Conservation (phyloP, 2,888 invertebrate genomes). For the Schizaphis graminum region DNA sequence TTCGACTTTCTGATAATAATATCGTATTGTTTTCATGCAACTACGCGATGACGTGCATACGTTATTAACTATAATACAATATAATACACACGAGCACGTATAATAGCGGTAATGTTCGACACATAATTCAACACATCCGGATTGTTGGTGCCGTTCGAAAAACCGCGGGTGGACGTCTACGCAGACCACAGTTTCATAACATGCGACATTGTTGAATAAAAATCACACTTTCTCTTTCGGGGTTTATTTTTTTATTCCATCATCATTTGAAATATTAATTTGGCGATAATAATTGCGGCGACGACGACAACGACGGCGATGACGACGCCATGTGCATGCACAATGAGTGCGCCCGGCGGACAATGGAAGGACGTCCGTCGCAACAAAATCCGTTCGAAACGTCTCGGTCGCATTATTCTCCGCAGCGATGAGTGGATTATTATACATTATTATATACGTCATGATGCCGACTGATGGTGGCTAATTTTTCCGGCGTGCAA, state of each 20-base stretch:
- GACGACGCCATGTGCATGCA: constrained; percentile 7
- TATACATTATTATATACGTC: not conserved
- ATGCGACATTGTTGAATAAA: not conserved
- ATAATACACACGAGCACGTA: not conserved
- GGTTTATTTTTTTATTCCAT: not conserved
- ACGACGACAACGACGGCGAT: not conserved
- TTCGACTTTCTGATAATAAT: not conserved
- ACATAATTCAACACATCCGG: constrained; percentile 1
- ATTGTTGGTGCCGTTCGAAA: not conserved
- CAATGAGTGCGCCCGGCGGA: constrained; percentile 37
- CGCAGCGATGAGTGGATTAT: not conserved
- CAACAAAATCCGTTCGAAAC: constrained; percentile 29
- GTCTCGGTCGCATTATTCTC: constrained; percentile 7
- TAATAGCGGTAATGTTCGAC: not conserved
- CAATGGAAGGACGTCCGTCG: constrained; percentile 60
- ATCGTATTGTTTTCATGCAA: not conserved
- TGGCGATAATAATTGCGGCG: constrained; percentile 60
- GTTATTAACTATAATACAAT: not conserved
- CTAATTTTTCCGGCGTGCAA: not conserved
- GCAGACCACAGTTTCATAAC: constrained; percentile 46
- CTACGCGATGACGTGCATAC: not conserved
- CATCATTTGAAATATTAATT: constrained; percentile 43
- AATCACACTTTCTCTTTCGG: constrained; percentile 57
- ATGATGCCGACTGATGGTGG: not conserved
- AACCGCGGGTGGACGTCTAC: not conserved